A percentile compares a stretch with the other conserved stretches of the same genome.
Evolutionary conservation across 2,113 vertebrate genomes (phyloP).

Genomic region (Alosa alosa): DNA sequence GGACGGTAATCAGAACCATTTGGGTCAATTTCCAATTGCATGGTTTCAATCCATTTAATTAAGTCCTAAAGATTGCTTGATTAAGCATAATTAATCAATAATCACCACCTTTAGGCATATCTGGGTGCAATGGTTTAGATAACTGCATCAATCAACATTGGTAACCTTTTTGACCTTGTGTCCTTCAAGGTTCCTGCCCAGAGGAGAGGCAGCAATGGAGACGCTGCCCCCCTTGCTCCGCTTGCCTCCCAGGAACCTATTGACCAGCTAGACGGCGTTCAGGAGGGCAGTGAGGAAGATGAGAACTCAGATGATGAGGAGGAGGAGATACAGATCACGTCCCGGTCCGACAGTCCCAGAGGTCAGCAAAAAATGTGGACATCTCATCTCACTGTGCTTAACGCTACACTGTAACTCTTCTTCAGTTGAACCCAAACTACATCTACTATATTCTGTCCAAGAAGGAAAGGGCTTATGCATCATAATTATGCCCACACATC

Average conservation of each 20-base stretch:
- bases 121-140: background rate
- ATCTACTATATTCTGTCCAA: background rate
- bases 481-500: background rate
- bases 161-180: conserved; percentile 2
- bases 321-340: conserved; percentile 53
- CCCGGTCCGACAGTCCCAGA: conserved; percentile 72
- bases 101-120: background rate
- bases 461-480: background rate
- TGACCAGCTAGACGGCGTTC: conserved; percentile 69
- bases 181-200: conserved; percentile 40
- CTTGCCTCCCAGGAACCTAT: conserved; percentile 61
- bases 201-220: conserved; percentile 57
- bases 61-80: background rate
- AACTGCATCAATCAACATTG: background rate
- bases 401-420: background rate
- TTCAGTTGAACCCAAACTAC: background rate
- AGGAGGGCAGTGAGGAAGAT: conserved; percentile 72
- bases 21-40: background rate
- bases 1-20: background rate
- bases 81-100: conserved; percentile 1
- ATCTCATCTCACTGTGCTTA: background rate
- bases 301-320: conserved; percentile 65
- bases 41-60: background rate
- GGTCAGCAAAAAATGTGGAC: conserved; percentile 54
- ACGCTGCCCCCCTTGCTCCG: conserved; percentile 52